These are phyloP conservation scores for Pocota personata DNA, from an alignment of 2,888 invertebrate species.

Conservation along the genomic window DNA sequence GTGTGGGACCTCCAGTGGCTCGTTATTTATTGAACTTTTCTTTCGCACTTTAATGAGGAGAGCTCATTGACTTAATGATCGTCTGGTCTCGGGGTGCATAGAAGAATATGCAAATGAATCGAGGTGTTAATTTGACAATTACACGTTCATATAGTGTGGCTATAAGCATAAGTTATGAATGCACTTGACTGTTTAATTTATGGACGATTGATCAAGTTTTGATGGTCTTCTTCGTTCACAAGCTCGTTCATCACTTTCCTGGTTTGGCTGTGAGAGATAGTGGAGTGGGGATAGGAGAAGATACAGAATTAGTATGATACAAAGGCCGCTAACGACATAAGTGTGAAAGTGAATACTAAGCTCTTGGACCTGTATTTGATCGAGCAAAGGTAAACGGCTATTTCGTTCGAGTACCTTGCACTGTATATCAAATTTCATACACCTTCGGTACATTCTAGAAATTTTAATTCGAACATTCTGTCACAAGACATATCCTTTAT, in stretches of 20 bases:
- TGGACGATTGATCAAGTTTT: slow-evolving; percentile 1
- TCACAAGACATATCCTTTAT: too few species aligned
- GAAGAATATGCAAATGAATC: slow-evolving; percentile 55
- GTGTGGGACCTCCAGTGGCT: slow-evolving; percentile 69
- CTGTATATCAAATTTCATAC: too few species aligned
- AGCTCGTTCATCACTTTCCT: background rate
- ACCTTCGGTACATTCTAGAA: too few species aligned
- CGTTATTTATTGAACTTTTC: slow-evolving; percentile 73
- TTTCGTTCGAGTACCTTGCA: too few species aligned
- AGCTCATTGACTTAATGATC: slow-evolving; percentile 48
- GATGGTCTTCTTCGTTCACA: background rate
- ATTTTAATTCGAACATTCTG: too few species aligned
- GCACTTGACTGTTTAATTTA: slow-evolving; percentile 44
- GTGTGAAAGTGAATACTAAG: too few species aligned
- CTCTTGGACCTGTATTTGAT: too few species aligned
- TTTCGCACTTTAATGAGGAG: slow-evolving; percentile 68
- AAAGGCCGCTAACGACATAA: too few species aligned
- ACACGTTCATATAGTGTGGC: slow-evolving; percentile 36
- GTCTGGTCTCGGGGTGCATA: slow-evolving; percentile 16
- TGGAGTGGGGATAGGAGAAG: too few species aligned
- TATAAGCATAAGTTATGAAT: slow-evolving; percentile 41
- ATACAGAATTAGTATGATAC: too few species aligned
- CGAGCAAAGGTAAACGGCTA: too few species aligned
- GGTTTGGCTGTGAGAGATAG: too few species aligned
- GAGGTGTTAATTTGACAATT: slow-evolving; percentile 73